phyloP scores from a whole-genome alignment of 2,797 vertebrate species.

The Rhinogobio ventralis region DNA sequence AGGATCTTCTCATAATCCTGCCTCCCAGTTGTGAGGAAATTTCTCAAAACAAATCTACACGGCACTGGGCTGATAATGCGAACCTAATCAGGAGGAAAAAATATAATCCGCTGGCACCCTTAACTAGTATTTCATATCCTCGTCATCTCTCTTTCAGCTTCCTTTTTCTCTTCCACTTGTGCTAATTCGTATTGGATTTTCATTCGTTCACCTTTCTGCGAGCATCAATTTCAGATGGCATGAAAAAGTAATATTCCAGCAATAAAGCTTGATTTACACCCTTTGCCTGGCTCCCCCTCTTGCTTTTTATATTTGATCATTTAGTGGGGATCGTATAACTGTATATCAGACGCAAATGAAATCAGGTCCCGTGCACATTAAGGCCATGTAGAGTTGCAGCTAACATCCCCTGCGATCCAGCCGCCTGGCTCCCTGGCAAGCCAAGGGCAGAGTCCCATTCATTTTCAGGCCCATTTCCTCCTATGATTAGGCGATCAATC shows the following conservation, averaged over 20 bases:
- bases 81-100: constrained; percentile 61
- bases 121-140: constrained; percentile 57
- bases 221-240: constrained; percentile 82
- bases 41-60: constrained; percentile 64
- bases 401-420: constrained; percentile 79
- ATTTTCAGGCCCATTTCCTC: constrained; percentile 92
- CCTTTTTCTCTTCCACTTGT: constrained; percentile 66
- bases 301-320: constrained; percentile 86
- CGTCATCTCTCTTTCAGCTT: constrained; percentile 59
- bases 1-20: constrained; percentile 58
- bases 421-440: constrained; percentile 76
- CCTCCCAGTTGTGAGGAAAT: constrained; percentile 61
- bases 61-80: constrained; percentile 40
- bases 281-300: constrained; percentile 64
- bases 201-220: constrained; percentile 78
- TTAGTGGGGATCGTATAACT: constrained; percentile 87
- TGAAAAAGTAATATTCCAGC: constrained; percentile 86
- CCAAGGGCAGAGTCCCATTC: constrained; percentile 89
- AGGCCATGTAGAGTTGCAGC: constrained; percentile 82
- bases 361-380: constrained; percentile 86
- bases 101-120: constrained; percentile 59
- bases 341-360: constrained; percentile 89
- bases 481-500: constrained; percentile 91
- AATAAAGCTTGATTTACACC: constrained; percentile 89
- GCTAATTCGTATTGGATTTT: constrained; percentile 78